Conservation (phyloP, 2,797 vertebrate genomes). For the Esox masquinongy region DNA sequence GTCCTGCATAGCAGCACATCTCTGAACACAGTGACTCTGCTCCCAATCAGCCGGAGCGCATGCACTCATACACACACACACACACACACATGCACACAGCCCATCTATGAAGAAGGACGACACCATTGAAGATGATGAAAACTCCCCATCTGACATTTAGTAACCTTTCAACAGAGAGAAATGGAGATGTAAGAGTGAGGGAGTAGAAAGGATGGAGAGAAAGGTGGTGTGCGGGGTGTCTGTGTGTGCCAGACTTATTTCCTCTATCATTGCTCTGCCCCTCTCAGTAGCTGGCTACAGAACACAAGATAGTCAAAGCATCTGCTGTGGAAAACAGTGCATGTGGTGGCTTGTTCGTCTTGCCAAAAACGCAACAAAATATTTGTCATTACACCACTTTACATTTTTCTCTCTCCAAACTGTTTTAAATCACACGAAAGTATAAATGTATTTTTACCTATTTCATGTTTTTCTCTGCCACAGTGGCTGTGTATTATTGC, state of each 20-base stretch:
- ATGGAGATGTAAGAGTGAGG: conserved; percentile 59
- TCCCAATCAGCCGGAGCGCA: not conserved
- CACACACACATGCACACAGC: conserved; percentile 18
- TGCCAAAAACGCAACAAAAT: not conserved
- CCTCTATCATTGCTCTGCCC: not conserved
- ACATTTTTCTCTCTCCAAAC: not conserved
- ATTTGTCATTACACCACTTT: not conserved
- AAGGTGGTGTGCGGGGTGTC: conserved; percentile 53
- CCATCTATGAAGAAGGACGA: conserved; percentile 70
- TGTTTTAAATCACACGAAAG: not conserved
- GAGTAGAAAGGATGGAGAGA: conserved; percentile 13
- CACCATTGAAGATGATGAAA: conserved; percentile 82
- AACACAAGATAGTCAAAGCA: not conserved
- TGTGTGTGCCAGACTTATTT: not conserved
- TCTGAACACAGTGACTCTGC: not conserved
- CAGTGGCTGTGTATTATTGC: not conserved
- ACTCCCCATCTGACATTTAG: conserved; percentile 83
- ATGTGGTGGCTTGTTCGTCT: not conserved
- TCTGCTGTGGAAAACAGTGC: not conserved
- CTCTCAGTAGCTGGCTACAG: not conserved
- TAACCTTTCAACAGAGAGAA: conserved; percentile 81
- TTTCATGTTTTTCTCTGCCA: not conserved
- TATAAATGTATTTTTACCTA: too few relatives aligned
- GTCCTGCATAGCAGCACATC: not conserved
- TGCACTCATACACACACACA: not conserved